Evolutionary conservation across 1,140 invertebrate genomes (phyloP), one percentile per base, ranked within the genome.

Genomic region (Ctenoplectra terminalis): DNA sequence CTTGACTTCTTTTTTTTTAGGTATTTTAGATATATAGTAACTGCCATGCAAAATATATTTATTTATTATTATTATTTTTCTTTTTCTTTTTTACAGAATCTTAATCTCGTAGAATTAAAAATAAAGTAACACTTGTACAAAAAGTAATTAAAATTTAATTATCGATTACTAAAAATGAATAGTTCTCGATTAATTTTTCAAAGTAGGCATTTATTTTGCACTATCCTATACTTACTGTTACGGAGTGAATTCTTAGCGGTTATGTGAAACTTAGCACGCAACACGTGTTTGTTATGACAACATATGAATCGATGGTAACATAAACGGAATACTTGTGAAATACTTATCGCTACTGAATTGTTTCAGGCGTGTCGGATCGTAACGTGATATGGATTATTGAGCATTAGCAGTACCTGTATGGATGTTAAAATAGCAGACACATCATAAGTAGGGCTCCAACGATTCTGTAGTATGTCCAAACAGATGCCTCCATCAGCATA

Each of bases 401-500:
- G 3, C 40, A 8, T 17, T 73, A 61, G 11, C 15, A 46, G 37
- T 92, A 97, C 97, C 95, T 97, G 97, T 96, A 97, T 97, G 90
- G 96, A 97, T 92, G 99, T 99, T 94, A 99, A 95, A 92, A 99
- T 99, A 86, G 99, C 99, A 87, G 98, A 99, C 48, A 99, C 99
- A 95, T 99, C 99, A 94, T 99, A 99, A 84, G 99, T 99, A 87
- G 99, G 99, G 95, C 98, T 99, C 99, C 99, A 99, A 94, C 99
- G 97, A 94, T 99, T 99, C 95, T 99, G 98, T 94, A 99, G 95
- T 93, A 99, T 99, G 94, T 99, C 99, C 95, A 99, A 96, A 95
- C 99, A 99, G 92, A 99, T 99, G 90, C 98, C 99, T 90, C 99
- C 99, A 96, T 99, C 99, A 64, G 99, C 99, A 95, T 99, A 99